Evolutionary conservation across 2,888 invertebrate species (phyloP).

Genomic region (Brenthis ino): DNA sequence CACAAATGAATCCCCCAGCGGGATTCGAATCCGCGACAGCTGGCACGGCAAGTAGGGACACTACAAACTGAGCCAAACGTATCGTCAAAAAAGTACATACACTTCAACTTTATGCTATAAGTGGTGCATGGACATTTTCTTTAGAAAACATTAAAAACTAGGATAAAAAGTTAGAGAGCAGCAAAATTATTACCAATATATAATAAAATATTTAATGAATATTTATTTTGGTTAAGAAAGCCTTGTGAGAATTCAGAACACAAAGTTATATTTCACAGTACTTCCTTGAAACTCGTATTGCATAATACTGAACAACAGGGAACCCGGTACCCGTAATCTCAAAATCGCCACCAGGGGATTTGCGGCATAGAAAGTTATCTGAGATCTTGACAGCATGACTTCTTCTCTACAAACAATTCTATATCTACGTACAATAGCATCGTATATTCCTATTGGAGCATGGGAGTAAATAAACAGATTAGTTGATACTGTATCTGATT

Average conservation of each 20-base stretch:
- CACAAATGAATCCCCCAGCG: no score
- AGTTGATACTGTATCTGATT: constrained; percentile 13
- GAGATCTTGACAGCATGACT: constrained; percentile 27
- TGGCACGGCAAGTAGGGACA: no score
- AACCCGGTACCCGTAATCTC: constrained; percentile 23
- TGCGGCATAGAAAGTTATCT: constrained; percentile 29
- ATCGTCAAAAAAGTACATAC: no score
- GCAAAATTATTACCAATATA: no score
- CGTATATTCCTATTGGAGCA: constrained; percentile 5
- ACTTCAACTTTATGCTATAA: no score
- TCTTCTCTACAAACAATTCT: constrained; percentile 29
- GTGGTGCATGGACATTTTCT: no score
- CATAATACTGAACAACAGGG: constrained; percentile 10
- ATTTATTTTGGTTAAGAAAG: no score
- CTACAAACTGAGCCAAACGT: no score
- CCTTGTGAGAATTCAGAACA: not conserved
- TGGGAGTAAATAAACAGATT: constrained; percentile 19
- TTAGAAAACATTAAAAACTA: no score
- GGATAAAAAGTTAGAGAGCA: no score
- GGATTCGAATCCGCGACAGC: no score
- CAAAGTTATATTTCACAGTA: not conserved
- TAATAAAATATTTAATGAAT: no score
- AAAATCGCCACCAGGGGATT: constrained; percentile 28
- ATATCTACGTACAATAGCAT: constrained; percentile 8
- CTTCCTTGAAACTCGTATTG: constrained; percentile 15